These are phyloP conservation scores for Thamnaconus septentrionalis DNA, from an alignment of 2,113 vertebrate genomes.

Conservation along the genomic window DNA sequence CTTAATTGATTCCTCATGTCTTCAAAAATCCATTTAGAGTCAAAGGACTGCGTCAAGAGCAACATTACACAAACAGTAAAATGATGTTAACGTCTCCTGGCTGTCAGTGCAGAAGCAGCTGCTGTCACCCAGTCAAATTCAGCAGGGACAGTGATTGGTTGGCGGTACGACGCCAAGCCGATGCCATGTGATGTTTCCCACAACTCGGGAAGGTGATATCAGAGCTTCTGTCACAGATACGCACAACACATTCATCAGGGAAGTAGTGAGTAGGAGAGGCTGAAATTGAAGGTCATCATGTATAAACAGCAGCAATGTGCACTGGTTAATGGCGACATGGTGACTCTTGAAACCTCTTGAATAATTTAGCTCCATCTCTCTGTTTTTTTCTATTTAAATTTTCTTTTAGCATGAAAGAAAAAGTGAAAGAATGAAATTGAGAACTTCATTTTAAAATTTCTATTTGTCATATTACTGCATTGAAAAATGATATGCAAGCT, in stretches of 20 bases:
- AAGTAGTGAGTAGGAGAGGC: not conserved
- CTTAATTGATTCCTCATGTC: not conserved
- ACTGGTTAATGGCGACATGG: too few relatives aligned
- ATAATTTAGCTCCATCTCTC: too few relatives aligned
- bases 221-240: conserved; percentile 31
- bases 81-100: conserved; percentile 25
- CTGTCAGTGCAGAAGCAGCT: conserved; percentile 7
- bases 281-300: conserved; percentile 8
- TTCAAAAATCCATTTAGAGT: not conserved
- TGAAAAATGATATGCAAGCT: too few relatives aligned
- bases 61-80: conserved; percentile 2
- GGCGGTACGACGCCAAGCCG: conserved; percentile 20
- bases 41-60: not conserved
- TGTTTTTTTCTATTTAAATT: too few relatives aligned
- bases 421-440: too few relatives aligned
- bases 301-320: not conserved
- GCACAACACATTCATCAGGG: conserved; percentile 14
- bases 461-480: too few relatives aligned
- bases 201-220: conserved; percentile 29
- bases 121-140: conserved; percentile 12
- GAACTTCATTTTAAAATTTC: too few relatives aligned
- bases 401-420: too few relatives aligned
- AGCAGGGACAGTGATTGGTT: conserved; percentile 9
- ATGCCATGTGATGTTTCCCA: conserved; percentile 27
- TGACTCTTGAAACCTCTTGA: too few relatives aligned